Conservation (phyloP, 2,113 vertebrate genomes). For the Menidia beryllina region DNA sequence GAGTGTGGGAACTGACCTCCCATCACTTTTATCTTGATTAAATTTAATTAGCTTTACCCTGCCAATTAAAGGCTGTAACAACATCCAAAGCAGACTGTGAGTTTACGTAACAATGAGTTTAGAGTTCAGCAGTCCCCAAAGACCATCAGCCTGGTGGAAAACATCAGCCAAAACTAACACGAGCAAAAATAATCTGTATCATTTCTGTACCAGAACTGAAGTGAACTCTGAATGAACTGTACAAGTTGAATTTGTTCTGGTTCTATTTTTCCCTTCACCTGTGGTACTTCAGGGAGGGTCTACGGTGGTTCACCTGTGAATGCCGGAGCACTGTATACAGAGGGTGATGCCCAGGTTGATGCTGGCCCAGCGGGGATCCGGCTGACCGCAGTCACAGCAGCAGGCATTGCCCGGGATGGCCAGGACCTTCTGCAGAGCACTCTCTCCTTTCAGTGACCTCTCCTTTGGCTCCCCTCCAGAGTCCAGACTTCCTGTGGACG, state of each 20-base stretch:
- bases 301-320: constrained; percentile 87
- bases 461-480: constrained; percentile 90
- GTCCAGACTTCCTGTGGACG: constrained; percentile 90
- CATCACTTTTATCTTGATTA: constrained; percentile 4
- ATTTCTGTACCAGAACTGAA: constrained; percentile 6
- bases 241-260: not conserved
- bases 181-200: constrained; percentile 5
- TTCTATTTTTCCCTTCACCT: not conserved
- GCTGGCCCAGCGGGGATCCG: constrained; percentile 96
- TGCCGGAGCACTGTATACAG: constrained; percentile 97
- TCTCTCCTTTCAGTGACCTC: constrained; percentile 91
- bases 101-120: constrained; percentile 33
- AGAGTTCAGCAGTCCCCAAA: constrained; percentile 35
- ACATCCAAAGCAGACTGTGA: not conserved
- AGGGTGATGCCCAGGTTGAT: constrained; percentile 97
- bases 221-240: constrained; percentile 32
- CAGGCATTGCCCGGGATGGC: constrained; percentile 88
- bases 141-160: not conserved
- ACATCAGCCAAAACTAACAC: fast-evolving
- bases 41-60: constrained; percentile 21
- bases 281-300: not conserved
- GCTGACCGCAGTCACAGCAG: constrained; percentile 94
- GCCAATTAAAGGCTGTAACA: not conserved
- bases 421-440: constrained; percentile 91
- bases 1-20: not conserved